Conservation (phyloP, 1,140 invertebrate species). For the Gonioctena quinquepunctata region DNA sequence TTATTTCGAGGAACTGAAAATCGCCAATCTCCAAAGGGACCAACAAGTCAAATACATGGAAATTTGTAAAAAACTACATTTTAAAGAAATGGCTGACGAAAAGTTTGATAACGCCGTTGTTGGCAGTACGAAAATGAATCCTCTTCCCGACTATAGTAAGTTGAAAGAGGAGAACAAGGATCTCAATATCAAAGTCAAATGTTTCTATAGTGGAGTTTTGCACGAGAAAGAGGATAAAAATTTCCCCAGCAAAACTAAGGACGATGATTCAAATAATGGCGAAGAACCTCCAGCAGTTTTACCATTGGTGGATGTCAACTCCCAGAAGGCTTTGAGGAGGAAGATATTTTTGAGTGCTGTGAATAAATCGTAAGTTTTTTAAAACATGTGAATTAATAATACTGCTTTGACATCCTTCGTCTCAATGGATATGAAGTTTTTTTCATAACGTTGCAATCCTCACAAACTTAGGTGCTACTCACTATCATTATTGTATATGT, state of each 20-base stretch:
- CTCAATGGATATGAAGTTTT: too few species aligned
- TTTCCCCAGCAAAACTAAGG: slow-evolving; percentile 36
- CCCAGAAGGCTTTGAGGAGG: slow-evolving; percentile 61
- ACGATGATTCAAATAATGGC: slow-evolving; percentile 43
- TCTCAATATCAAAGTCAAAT: slow-evolving; percentile 62
- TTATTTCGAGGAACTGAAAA: slow-evolving; percentile 58
- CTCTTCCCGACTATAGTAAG: slow-evolving; percentile 62
- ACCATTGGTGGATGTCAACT: slow-evolving; percentile 61
- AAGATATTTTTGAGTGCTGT: slow-evolving; percentile 62
- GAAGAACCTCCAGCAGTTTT: slow-evolving; percentile 50
- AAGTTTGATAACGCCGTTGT: slow-evolving; percentile 56
- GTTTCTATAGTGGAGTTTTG: slow-evolving; percentile 57
- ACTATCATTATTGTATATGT: too few species aligned
- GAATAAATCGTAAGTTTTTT: slow-evolving; percentile 57
- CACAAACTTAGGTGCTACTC: too few species aligned
- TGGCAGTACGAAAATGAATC: slow-evolving; percentile 55
- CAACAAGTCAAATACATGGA: slow-evolving; percentile 58
- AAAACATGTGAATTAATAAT: too few species aligned
- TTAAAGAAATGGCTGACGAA: slow-evolving; percentile 61
- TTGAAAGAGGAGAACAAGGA: slow-evolving; percentile 62
- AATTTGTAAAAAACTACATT: slow-evolving; percentile 61
- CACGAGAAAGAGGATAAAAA: slow-evolving; percentile 40
- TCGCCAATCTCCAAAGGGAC: slow-evolving; percentile 33
- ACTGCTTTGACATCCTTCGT: too few species aligned
- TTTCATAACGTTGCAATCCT: too few species aligned